phyloP scores from a whole-genome alignment of 2,888 invertebrate species.

The Trypoxylon attenuatum region DNA sequence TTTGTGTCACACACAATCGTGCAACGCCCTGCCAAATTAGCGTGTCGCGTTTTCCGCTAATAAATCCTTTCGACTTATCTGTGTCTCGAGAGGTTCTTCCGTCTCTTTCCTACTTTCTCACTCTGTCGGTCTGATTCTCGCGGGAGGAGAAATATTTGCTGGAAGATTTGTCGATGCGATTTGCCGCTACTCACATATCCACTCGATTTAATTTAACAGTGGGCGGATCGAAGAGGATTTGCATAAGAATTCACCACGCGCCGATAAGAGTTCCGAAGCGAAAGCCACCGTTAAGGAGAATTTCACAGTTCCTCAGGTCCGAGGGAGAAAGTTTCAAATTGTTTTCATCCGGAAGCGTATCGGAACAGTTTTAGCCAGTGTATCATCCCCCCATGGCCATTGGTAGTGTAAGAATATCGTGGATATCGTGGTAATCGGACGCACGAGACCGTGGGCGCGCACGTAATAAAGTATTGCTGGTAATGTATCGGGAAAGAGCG shows the following conservation, averaged over 20 bases:
- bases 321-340: slow-evolving; percentile 21
- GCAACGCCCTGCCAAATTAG: background rate
- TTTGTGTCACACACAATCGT: too few species aligned
- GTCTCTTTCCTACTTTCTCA: background rate
- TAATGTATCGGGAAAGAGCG: background rate
- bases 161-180: background rate
- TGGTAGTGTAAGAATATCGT: too few species aligned
- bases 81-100: background rate
- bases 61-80: background rate
- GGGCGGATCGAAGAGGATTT: slow-evolving; percentile 38
- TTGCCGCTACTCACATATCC: slow-evolving; percentile 17
- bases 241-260: slow-evolving; percentile 42
- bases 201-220: slow-evolving; percentile 52
- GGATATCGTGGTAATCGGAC: too few species aligned
- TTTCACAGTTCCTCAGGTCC: slow-evolving; percentile 34
- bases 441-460: background rate
- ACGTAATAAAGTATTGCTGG: background rate
- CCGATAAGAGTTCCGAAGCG: slow-evolving; percentile 27
- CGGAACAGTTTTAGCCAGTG: too few species aligned
- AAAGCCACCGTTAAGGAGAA: slow-evolving; percentile 38
- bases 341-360: too few species aligned
- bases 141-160: too few species aligned
- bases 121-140: too few species aligned
- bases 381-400: too few species aligned
- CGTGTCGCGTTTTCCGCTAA: background rate